Conservation (phyloP, 1,140 invertebrate species). For the Solenopsis fugax region DNA sequence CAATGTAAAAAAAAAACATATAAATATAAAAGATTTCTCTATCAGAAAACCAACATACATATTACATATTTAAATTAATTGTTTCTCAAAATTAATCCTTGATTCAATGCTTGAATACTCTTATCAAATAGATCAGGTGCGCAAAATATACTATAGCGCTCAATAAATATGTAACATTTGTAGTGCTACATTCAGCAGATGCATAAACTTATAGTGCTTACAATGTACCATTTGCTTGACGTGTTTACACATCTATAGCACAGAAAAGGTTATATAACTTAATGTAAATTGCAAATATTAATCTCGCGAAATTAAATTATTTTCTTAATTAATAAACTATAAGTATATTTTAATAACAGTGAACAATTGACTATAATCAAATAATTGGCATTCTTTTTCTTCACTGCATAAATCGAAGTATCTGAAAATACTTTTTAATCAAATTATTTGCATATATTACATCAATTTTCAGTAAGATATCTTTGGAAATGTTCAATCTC, state of each 20-base stretch:
- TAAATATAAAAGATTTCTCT: background rate
- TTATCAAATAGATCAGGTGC: background rate
- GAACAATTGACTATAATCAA: constrained; percentile 8
- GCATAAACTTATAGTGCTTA: background rate
- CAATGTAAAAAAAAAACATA: background rate
- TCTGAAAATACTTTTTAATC: constrained; percentile 36
- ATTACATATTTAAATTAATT: background rate
- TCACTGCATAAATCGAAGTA: background rate
- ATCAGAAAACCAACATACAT: background rate
- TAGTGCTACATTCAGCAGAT: background rate
- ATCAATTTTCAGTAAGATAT: constrained; percentile 17
- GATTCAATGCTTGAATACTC: background rate
- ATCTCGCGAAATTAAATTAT: background rate
- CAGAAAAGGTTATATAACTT: background rate
- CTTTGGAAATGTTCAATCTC: background rate
- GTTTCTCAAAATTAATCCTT: background rate
- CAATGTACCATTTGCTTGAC: background rate
- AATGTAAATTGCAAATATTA: background rate
- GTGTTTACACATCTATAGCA: background rate
- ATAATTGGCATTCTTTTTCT: background rate
- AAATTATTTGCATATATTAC: constrained; percentile 27
- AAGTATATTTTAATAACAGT: background rate
- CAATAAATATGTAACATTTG: background rate
- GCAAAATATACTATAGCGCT: no score
- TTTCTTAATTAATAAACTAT: background rate